These are phyloP conservation scores for Balearica regulorum DNA, from an alignment of 2,797 vertebrate genomes.

Conservation along the genomic window DNA sequence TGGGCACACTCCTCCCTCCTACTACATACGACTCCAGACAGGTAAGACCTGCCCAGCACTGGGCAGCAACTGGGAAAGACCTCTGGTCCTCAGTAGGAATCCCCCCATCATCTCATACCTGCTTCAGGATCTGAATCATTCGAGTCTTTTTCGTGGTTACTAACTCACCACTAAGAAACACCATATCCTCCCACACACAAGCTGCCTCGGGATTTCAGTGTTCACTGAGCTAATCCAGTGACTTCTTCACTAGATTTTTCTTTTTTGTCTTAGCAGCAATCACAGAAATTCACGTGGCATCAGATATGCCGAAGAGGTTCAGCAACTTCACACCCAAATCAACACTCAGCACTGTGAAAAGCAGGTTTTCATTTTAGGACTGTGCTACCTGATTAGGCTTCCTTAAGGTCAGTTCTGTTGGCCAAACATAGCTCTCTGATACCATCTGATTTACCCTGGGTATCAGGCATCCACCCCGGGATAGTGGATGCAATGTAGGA, in stretches of 20 bases:
- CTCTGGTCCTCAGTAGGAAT: background rate
- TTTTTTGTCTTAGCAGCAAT: background rate
- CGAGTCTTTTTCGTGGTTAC: background rate
- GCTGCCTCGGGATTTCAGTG: background rate
- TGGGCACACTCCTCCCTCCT: background rate
- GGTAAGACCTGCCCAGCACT: background rate
- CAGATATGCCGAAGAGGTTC: background rate
- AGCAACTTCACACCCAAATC: background rate
- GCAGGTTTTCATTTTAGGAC: background rate
- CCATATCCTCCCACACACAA: accelerated
- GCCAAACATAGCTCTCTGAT: background rate
- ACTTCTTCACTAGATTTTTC: too few species aligned
- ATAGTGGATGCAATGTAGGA: background rate
- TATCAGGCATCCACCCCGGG: background rate
- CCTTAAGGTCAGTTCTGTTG: background rate
- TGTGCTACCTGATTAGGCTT: background rate
- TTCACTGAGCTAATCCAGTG: background rate
- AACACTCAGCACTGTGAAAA: background rate
- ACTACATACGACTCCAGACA: background rate
- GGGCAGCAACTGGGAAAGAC: background rate
- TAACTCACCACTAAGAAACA: background rate
- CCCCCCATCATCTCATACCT: too few species aligned
- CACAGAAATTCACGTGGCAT: background rate
- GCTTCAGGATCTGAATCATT: background rate
- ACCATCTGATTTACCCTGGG: background rate